A percentile compares a stretch with the other conserved stretches of the same genome.
phyloP scores from a whole-genome alignment of 2,797 vertebrate genomes.

The Coilia nasus region DNA sequence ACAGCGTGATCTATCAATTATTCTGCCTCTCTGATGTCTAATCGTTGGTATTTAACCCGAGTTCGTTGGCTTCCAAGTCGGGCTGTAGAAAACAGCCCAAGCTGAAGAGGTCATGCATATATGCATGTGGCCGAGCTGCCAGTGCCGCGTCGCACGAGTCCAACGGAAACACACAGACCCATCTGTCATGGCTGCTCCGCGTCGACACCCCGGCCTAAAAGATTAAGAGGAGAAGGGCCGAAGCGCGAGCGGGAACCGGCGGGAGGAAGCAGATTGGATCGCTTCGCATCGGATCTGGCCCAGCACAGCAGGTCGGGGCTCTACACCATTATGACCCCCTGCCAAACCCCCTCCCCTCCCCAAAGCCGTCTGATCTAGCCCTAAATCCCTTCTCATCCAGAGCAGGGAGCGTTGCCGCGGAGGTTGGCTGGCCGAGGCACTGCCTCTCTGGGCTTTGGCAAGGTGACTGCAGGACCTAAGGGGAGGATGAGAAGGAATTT shows the following conservation, averaged over 20 bases:
- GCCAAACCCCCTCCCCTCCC: constrained; percentile 24
- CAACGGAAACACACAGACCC: neutral
- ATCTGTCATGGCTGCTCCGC: neutral
- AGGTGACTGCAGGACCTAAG: constrained; percentile 66
- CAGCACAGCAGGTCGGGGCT: constrained; percentile 32
- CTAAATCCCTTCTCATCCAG: constrained; percentile 69
- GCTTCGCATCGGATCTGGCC: constrained; percentile 37
- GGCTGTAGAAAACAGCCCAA: no score
- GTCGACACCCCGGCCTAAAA: neutral
- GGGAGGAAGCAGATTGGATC: constrained; percentile 3
- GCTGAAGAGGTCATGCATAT: neutral
- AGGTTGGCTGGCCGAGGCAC: constrained; percentile 61
- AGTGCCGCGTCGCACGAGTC: neutral
- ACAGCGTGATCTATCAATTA: neutral
- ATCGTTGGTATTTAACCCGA: no score
- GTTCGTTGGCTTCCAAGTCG: no score
- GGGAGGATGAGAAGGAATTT: constrained; percentile 59
- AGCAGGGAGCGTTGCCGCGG: constrained; percentile 61
- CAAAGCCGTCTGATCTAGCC: constrained; percentile 68
- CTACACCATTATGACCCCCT: neutral
- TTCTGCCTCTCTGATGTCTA: neutral
- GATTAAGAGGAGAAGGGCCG: neutral
- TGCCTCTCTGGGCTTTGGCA: constrained; percentile 63
- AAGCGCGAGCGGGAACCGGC: constrained; percentile 2
- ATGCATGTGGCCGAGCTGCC: neutral